Evolutionary conservation across 2,888 invertebrate genomes (phyloP), one percentile per base, ranked within the genome.

Genomic region (Lordiphosa fenestrarum): DNA sequence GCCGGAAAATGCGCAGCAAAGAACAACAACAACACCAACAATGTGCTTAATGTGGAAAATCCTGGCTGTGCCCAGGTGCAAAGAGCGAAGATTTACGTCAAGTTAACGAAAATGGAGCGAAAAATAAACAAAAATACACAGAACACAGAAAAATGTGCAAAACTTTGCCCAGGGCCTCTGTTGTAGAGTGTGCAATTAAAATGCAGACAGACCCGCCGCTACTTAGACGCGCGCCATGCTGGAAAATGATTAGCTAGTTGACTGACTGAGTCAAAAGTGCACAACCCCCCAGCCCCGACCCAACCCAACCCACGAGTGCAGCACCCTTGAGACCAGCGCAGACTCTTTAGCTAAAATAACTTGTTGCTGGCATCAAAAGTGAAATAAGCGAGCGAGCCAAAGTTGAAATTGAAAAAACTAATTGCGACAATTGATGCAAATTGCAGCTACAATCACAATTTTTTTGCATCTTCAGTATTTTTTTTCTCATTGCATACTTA

Each of bases 1-100:
- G 62, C 66, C 77, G 81, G 81, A 76, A 77, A 84, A 63, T 76
- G 73, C 60, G 55, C 73, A 69, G 13, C 56, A 56, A 60, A 33
- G 46, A 52, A 5, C 46, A 59, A 6, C 48, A 50, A 33, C 23
- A 35, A 7, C 38, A 54, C 25, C 36, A 37, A n/a, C 30, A 47
- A 19, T 48, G 51, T 41, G 50, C 49, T 40, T 25, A 42, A 40
- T 44, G 25, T 39, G 39, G 44, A 63, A 62, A 53, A 49, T 54
- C 44, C 64, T 46, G 33, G 39, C 65, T 51, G 58, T 35, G 55
- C 38, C 38, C 74, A 77, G 68, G 58, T 73, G 82, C 72, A 53
- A 62, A 10, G 30, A 30, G 50, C 40, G 42, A 68, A 68, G 57
- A 67, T 54, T 61, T 44, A 42, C 33, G 55, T 9, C 50, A 71